phyloP scores from a whole-genome alignment of 2,113 vertebrate species.

The Aviceda subcristata region DNA sequence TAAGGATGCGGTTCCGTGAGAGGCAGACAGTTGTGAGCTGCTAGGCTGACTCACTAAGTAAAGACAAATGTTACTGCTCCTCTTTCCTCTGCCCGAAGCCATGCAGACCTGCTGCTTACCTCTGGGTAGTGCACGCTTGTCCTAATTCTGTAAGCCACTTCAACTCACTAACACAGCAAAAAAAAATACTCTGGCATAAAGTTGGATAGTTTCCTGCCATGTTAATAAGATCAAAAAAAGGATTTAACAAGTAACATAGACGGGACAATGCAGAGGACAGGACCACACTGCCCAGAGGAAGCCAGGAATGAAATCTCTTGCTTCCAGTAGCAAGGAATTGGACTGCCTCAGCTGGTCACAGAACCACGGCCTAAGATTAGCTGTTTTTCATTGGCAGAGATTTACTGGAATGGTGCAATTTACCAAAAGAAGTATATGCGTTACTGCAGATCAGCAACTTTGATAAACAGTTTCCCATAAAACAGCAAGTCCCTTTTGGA shows the following conservation, averaged over 20 bases:
- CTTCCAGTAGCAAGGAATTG: not conserved
- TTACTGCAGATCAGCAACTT: not conserved
- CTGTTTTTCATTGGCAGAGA: not conserved
- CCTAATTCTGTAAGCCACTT: not conserved
- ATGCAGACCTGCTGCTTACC: not conserved
- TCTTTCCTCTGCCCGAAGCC: not conserved
- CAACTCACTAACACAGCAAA: not conserved
- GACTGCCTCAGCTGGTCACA: not conserved
- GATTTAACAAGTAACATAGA: not conserved
- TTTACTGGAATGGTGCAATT: not conserved
- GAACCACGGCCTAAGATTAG: not conserved
- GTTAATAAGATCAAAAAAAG: not conserved
- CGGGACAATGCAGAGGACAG: not conserved
- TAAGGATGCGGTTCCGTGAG: not conserved
- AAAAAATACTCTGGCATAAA: not conserved
- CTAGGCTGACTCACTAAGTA: not conserved
- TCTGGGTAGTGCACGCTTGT: accelerated
- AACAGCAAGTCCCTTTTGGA: not conserved
- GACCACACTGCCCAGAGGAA: not conserved
- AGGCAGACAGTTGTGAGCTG: not conserved
- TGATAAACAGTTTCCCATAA: not conserved
- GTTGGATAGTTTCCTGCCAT: not conserved
- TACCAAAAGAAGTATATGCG: not conserved
- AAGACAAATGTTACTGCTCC: not conserved
- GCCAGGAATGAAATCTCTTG: not conserved